Evolutionary conservation across 1,140 invertebrate genomes (phyloP), one percentile per base, ranked within the genome.

Genomic region (Cecropterus lyciades): DNA sequence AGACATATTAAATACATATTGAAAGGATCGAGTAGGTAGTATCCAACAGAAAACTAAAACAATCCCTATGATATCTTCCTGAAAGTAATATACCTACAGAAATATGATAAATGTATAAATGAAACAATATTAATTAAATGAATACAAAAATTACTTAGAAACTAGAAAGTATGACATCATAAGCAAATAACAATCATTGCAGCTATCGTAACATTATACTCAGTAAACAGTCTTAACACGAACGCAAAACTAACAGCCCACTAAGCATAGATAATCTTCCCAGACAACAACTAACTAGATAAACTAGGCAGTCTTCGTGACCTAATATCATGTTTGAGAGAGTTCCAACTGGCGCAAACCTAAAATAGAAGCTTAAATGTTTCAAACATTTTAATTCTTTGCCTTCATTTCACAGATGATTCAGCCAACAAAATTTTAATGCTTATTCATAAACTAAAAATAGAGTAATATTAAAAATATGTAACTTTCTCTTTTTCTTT

Each of bases 241-340:
- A n/a, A n/a, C n/a, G n/a, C 53, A 60, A 60, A 20, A 60, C 37
- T 49, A 37, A 48, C 27, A 33, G 3, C 43, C 43, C 27, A 59
- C 56, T 30, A 48, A 59, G 42, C 14, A 48, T 33, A 48, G 37
- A 42, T 49, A 48, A 37, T 33, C 27, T 30, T n/a, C 24, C 11
- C 14, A 46, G 9, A 46, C 56, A 45, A 46, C 27, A 40, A 2
- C 24, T 27, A 48, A 46, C 20, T 59, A 46, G 8, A 45, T 59
- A 45, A 59, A 59, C 43, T 37, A 60, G 57, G 27, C 27, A 48
- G 48, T 6, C 45, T 48, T 49, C 57, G 27, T 60, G 57, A 60
- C 27, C 57, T 37, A 48, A 60, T 48, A 60, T 48, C 43, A 37
- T 60, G 57, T 60, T 20, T 59, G 17, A 46, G 43, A 60, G 43